A percentile compares a stretch with the other conserved stretches of the same genome.
phyloP scores from a whole-genome alignment of 2,113 vertebrate genomes.

The Microtus montanus region DNA sequence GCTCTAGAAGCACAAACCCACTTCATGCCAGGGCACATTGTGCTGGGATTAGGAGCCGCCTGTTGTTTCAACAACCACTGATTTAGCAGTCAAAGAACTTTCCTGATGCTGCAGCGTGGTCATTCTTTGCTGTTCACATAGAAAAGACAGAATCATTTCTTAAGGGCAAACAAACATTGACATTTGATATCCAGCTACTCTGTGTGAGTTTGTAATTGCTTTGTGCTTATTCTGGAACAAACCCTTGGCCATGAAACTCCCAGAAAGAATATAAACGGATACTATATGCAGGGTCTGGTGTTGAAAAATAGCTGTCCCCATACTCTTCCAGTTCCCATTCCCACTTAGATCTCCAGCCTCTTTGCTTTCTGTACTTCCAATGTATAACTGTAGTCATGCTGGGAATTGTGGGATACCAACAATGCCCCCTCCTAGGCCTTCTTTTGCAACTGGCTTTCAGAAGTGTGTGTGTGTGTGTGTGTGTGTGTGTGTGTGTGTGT shows the following conservation, averaged over 20 bases:
- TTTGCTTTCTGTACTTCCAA: constrained; percentile 31
- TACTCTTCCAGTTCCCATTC: neutral
- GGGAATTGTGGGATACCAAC: constrained; percentile 20
- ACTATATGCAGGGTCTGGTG: neutral
- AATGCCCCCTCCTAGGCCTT: neutral
- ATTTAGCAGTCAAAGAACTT: constrained; percentile 37
- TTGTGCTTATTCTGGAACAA: constrained; percentile 51
- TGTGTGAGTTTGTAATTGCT: constrained; percentile 41
- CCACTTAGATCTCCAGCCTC: neutral
- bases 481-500: neutral
- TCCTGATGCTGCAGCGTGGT: constrained; percentile 30
- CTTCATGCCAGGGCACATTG: neutral
- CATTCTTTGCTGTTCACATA: neutral
- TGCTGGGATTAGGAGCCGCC: neutral
- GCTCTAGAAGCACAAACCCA: neutral
- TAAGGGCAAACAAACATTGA: constrained; percentile 34
- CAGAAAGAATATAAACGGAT: constrained; percentile 44
- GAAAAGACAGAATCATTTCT: constrained; percentile 5
- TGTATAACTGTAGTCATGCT: neutral
- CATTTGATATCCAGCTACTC: constrained; percentile 50
- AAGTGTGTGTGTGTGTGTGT: neutral
- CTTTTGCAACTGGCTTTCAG: constrained; percentile 34
- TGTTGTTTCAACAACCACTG: constrained; percentile 6
- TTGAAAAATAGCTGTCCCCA: neutral
- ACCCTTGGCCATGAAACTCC: constrained; percentile 36